Base-by-base conservation (phyloP, 2,888 invertebrate species). In the Amblyjoppa fuscipennis region DNA sequence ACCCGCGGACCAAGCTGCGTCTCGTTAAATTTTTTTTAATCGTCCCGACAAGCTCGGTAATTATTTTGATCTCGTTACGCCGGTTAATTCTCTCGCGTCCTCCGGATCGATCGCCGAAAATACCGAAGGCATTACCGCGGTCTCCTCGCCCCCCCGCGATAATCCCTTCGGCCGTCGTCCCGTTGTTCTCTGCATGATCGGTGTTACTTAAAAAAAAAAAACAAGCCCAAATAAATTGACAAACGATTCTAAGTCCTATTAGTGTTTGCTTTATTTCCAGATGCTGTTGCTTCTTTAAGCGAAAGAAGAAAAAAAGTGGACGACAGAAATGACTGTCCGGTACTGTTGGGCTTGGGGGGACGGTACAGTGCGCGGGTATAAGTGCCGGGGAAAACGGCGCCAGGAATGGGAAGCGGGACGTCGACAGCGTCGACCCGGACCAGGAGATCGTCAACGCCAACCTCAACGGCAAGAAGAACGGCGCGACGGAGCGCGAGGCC, bases 231-330 rank as follows among this genome's bases (percentile, higher is more conserved):
- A 73, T 59, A 66, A 69, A 83, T 87, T 83, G 84, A 88, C 89
- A 90, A 90, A 89, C 91, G 92, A 93, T 92, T 93, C 93, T 93
- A 94, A 93, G 93, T 93, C 93, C 93, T 92, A 94, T 93, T 93
- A 94, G 93, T 92, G 93, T 93, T 93, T 94, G 93, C 92, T 94
- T 95, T 93, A 92, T 95, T 96, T 96, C 94, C 95, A 99, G 99
- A 96, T 99, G 99, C 96, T 99, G 99, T 96, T 99, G 99, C 96
- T 99, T 99, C 97, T 98, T 98, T 96, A 98, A 98, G 95, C 97
- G 98, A 95, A 99, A 98, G 98, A 99, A 99, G 98, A 99, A 99
- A 97, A 98, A 99, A 97, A 97, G 97, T 94, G 96, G 97, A 90
- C 96, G 97, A 94, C 97, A 97, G 95, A 98, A 98, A 96, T 98